These are phyloP conservation scores for Drosophila repletoides DNA, from an alignment of 1,140 invertebrate genomes.

Conservation along the genomic window DNA sequence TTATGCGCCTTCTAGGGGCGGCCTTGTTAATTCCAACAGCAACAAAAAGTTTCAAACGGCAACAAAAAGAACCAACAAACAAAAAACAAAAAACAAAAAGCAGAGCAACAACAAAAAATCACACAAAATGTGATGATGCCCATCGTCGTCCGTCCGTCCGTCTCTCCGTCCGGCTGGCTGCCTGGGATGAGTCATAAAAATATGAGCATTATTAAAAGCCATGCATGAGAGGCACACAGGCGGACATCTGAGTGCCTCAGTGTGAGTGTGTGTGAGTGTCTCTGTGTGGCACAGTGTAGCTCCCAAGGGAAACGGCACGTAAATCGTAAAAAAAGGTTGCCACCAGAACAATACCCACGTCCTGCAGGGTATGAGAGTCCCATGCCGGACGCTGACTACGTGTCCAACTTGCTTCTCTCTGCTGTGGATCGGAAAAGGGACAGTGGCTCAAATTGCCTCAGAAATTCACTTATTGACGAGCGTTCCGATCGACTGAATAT, in stretches of 20 bases:
- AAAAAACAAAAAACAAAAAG: conserved; percentile 10
- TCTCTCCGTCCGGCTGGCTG: background rate
- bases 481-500: too few species aligned
- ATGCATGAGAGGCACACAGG: conserved; percentile 27
- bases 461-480: too few species aligned
- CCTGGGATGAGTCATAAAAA: conserved; percentile 64
- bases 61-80: conserved; percentile 17
- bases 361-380: too few species aligned
- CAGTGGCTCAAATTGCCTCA: conserved; percentile 15
- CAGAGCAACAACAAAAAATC: conserved; percentile 37
- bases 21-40: conserved; percentile 75
- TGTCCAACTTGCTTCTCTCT: conserved; percentile 16
- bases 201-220: conserved; percentile 79
- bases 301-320: conserved; percentile 72
- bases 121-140: conserved; percentile 72
- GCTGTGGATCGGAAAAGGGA: background rate
- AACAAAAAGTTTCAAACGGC: conserved; percentile 58
- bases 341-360: conserved; percentile 35
- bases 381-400: background rate
- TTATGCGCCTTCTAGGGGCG: background rate
- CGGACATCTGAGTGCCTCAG: conserved; percentile 38
- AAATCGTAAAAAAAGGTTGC: conserved; percentile 77
- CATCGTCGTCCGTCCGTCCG: background rate
- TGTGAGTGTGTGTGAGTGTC: too few species aligned
- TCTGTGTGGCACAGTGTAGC: conserved; percentile 21